phyloP scores from a whole-genome alignment of 2,797 vertebrate species.

The Setipinna tenuifilis region DNA sequence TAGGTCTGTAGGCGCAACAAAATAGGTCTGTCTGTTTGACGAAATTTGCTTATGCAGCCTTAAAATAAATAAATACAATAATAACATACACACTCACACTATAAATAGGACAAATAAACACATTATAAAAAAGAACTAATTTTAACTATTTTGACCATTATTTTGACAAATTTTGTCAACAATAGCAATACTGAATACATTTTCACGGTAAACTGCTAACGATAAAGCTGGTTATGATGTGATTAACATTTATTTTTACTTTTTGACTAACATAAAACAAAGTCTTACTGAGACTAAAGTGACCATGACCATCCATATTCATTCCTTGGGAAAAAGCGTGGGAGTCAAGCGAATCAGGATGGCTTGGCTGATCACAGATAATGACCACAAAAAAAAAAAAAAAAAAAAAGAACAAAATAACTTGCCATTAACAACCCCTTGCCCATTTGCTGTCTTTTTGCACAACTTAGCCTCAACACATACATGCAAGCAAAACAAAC shows the following conservation, averaged over 20 bases:
- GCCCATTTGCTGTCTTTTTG: conserved; percentile 32
- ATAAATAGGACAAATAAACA: too few species aligned
- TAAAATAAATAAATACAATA: too few species aligned
- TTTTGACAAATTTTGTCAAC: background rate
- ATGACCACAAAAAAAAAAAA: conserved; percentile 46
- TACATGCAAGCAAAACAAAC: conserved; percentile 26
- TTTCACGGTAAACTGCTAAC: background rate
- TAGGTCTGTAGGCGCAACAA: too few species aligned
- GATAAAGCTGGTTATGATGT: background rate
- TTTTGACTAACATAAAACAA: background rate
- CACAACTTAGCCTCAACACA: background rate
- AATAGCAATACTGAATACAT: background rate
- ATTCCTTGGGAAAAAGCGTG: conserved; percentile 24
- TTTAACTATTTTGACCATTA: background rate
- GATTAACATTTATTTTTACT: background rate
- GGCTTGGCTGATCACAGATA: conserved; percentile 51
- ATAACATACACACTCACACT: too few species aligned
- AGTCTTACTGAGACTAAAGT: conserved; percentile 18
- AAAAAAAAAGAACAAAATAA: conserved; percentile 36
- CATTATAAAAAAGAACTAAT: background rate
- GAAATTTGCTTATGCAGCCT: too few species aligned
- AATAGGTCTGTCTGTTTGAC: too few species aligned
- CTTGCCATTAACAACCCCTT: conserved; percentile 26
- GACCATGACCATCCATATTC: conserved; percentile 11
- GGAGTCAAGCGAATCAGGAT: conserved; percentile 28